These are phyloP conservation scores for Bothrops jararaca DNA, from an alignment of 2,113 vertebrate genomes.

Conservation along the genomic window DNA sequence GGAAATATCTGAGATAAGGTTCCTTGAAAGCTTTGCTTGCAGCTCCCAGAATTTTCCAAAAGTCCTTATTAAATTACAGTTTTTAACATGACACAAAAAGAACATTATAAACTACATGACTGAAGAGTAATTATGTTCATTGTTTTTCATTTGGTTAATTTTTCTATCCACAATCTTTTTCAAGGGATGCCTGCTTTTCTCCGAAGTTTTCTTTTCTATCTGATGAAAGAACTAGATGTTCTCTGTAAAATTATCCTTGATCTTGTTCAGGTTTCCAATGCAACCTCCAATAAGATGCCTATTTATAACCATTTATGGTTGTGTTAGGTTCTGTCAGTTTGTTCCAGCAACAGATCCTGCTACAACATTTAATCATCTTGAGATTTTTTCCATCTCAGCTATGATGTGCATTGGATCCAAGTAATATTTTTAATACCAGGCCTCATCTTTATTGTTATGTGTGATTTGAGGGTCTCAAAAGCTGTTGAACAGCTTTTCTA, in stretches of 20 bases:
- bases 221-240: not conserved
- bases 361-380: not conserved
- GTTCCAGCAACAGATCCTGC: not conserved
- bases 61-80: not conserved
- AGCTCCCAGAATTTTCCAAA: not conserved
- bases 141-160: not conserved
- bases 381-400: not conserved
- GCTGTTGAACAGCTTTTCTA: not conserved
- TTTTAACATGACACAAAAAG: not conserved
- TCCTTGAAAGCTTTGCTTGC: not conserved
- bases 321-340: not conserved
- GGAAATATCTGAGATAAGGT: not conserved
- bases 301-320: not conserved
- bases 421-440: not conserved
- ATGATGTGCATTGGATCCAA: not conserved
- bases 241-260: not conserved
- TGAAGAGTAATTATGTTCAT: not conserved
- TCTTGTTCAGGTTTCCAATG: not conserved
- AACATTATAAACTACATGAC: not conserved
- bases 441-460: not conserved
- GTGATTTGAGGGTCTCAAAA: not conserved
- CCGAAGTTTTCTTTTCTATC: not conserved
- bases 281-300: not conserved
- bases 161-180: not conserved
- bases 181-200: not conserved